Base-by-base conservation (phyloP, 2,888 invertebrate species). In the Kuschelorhynchus macadamiae region DNA sequence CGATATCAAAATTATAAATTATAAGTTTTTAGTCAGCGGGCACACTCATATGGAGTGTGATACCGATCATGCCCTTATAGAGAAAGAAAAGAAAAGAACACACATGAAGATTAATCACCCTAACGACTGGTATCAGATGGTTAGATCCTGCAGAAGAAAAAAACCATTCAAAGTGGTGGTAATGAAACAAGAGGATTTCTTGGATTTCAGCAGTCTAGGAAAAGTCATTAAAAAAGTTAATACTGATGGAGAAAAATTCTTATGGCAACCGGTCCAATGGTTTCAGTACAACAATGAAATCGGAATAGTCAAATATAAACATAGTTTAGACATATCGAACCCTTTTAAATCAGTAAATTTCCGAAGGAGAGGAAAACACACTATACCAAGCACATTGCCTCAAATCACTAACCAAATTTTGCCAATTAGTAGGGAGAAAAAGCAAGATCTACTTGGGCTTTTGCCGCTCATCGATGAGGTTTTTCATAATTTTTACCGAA, bases 31-130 rank as follows among this genome's bases (percentile, higher is more conserved):
- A n/a, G n/a, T n/a, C 25, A 25, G 25, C 25, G n/a, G 25, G 25
- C 75, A 75, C 65, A 72, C 60, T 14, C 74, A 75, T 46, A 66
- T 73, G 71, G 74, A 75, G 60, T 73, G 73, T 52, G 72, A 73
- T 50, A 56, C 65, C 14, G 71, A 74, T 44, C 74, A 75, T 62
- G 53, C 60, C 17, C 11, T 70, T 11, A 76, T 74, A 18, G 70
- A 71, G 46, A 71, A 69, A 36, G 21, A 55, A 33, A 42, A 33
- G 14, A 55, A 55, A 20, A 36, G 17, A 12, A 55, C 30, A 25
- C 14, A n/a, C 12, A 30, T 57, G 4, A 21, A 42, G 18, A 57
- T 57, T 4, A 44, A 56, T 33, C 47, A 59, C 20, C 41, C 55
- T 14, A 39, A 9, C 12, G 55, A 55, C 30, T 55, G 42, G 59